Evolutionary conservation across 1,140 invertebrate genomes (phyloP).

Genomic region (Pseudachorutes palmiensis): DNA sequence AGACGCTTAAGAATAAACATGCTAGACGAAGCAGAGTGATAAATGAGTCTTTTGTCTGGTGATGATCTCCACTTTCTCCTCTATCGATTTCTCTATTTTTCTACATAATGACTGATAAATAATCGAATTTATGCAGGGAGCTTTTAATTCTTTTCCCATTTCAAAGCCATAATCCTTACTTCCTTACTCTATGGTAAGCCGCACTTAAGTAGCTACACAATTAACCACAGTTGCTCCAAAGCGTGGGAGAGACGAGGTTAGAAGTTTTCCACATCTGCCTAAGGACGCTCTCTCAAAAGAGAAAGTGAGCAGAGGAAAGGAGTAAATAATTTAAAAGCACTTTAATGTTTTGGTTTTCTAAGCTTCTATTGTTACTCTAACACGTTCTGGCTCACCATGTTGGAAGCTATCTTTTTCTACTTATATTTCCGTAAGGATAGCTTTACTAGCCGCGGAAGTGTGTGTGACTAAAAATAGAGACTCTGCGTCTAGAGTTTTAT

Average conservation of each 20-base stretch:
- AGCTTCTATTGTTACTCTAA: no score
- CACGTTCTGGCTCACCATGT: no score
- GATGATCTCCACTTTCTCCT: not conserved
- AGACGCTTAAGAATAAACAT: not conserved
- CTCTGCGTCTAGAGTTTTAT: no score
- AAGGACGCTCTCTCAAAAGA: not conserved
- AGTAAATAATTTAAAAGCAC: not conserved
- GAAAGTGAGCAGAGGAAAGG: not conserved
- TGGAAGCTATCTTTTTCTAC: no score
- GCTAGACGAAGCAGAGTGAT: not conserved
- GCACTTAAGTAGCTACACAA: no score
- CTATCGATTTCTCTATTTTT: not conserved
- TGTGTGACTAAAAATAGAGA: no score
- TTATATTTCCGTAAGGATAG: no score
- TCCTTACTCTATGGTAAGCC: no score
- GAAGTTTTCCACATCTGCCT: no score
- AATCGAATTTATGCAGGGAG: not conserved
- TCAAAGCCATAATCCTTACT: not conserved
- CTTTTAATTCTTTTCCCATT: not conserved
- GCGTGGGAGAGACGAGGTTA: no score
- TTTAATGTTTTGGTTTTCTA: conserved; percentile 1
- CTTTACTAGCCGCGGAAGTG: no score
- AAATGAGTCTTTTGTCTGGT: not conserved
- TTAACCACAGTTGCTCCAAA: no score
- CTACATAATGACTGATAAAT: not conserved